These are phyloP conservation scores for Mycalesis mineus DNA, from an alignment of 2,888 invertebrate genomes.

Conservation along the genomic window DNA sequence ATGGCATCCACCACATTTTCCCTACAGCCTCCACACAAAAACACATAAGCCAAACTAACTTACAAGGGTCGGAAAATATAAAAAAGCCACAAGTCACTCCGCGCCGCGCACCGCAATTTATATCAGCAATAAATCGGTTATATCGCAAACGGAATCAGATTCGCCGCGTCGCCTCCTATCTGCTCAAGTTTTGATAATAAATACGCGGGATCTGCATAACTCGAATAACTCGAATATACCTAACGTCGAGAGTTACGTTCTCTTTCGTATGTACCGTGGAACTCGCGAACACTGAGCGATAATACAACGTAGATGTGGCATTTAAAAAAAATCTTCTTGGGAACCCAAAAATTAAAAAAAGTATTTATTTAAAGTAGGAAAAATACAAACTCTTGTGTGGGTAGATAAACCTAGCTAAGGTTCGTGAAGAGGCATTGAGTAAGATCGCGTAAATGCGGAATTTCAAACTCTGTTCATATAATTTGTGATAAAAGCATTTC, in stretches of 20 bases:
- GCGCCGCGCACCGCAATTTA: slow-evolving; percentile 33
- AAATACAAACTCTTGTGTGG: too few relatives aligned
- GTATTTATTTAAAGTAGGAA: too few relatives aligned
- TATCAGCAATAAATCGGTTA: slow-evolving; percentile 63
- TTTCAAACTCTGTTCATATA: too few relatives aligned
- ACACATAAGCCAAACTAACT: slow-evolving; percentile 1
- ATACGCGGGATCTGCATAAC: slow-evolving; percentile 74
- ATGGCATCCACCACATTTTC: slow-evolving; percentile 3
- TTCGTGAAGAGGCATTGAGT: too few relatives aligned
- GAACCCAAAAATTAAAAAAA: too few relatives aligned
- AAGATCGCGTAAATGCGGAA: too few relatives aligned
- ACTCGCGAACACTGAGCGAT: slow-evolving; percentile 11
- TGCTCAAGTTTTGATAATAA: slow-evolving; percentile 74
- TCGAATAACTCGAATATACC: slow-evolving; percentile 67
- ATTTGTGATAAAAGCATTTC: too few relatives aligned
- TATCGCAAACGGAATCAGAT: slow-evolving; percentile 74
- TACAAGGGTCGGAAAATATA: slow-evolving; percentile 5
- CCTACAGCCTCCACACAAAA: not conserved
- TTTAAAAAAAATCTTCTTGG: not conserved
- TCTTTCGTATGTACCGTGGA: slow-evolving; percentile 51
- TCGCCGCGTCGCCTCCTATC: slow-evolving; percentile 72
- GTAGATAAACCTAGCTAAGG: too few relatives aligned
- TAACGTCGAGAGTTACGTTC: slow-evolving; percentile 44
- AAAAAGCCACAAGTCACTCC: slow-evolving; percentile 6
- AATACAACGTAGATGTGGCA: slow-evolving; percentile 26